Conservation (phyloP, 2,113 vertebrate species). For the Xenotilapia caudafasciata region DNA sequence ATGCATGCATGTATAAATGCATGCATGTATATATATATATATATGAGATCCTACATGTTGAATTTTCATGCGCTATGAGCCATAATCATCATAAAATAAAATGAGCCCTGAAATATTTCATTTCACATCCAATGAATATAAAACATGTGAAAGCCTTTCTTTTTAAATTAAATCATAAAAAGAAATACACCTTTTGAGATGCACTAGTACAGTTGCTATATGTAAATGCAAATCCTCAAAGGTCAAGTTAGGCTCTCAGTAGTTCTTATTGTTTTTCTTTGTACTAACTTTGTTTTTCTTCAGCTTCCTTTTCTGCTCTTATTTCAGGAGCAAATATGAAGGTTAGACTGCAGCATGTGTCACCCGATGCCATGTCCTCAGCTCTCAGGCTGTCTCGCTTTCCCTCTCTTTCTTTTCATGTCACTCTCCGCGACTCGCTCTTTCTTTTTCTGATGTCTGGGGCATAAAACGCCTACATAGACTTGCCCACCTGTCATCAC, state of each 20-base stretch:
- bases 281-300: background rate
- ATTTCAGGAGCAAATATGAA: background rate
- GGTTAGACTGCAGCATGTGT: background rate
- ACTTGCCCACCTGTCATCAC: background rate
- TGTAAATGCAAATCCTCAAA: background rate
- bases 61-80: background rate
- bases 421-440: background rate
- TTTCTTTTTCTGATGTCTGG: background rate
- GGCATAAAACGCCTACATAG: background rate
- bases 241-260: background rate
- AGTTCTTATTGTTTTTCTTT: background rate
- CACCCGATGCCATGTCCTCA: background rate
- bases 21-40: accelerated
- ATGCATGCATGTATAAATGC: no score
- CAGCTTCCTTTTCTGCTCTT: background rate
- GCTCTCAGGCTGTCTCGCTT: background rate
- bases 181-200: background rate
- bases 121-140: background rate
- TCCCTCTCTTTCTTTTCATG: background rate
- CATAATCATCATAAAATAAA: background rate
- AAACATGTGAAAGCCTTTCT: background rate
- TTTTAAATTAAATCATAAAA: background rate
- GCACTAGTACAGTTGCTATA: background rate
- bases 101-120: background rate
- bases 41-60: background rate